Conservation (phyloP, 2,113 vertebrate species). For the Dermatemys mawii region DNA sequence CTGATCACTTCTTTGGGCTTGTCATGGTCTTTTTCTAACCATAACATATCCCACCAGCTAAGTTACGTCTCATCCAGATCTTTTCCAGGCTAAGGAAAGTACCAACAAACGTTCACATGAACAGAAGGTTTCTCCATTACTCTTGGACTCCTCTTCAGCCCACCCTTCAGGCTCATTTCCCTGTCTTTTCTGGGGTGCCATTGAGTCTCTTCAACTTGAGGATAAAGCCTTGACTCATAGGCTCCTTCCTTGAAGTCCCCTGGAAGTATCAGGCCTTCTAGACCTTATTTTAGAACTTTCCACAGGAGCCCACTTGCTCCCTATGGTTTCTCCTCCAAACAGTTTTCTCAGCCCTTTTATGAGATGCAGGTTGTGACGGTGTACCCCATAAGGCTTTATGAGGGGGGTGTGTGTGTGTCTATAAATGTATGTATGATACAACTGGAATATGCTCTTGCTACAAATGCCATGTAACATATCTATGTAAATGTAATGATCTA, state of each 20-base stretch:
- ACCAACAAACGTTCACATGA: neutral
- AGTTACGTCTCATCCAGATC: neutral
- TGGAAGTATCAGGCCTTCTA: neutral
- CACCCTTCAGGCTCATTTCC: neutral
- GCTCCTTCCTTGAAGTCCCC: neutral
- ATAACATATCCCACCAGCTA: neutral
- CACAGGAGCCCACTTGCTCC: neutral
- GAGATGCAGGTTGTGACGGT: no score
- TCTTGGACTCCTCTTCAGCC: neutral
- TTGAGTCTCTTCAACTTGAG: neutral
- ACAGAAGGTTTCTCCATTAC: neutral
- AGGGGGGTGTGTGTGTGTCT: no score
- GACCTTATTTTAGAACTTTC: neutral
- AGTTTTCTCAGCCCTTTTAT: neutral
- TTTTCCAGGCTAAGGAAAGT: neutral
- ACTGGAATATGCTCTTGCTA: no score
- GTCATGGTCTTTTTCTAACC: neutral
- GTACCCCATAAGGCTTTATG: no score
- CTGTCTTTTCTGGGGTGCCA: neutral
- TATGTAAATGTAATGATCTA: no score
- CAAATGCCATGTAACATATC: no score
- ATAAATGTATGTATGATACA: no score
- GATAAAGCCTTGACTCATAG: neutral
- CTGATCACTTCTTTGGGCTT: neutral
- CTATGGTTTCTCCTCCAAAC: neutral